Evolutionary conservation across 1,140 invertebrate genomes (phyloP), one percentile per base, ranked within the genome.

Genomic region (Chelonus insularis): DNA sequence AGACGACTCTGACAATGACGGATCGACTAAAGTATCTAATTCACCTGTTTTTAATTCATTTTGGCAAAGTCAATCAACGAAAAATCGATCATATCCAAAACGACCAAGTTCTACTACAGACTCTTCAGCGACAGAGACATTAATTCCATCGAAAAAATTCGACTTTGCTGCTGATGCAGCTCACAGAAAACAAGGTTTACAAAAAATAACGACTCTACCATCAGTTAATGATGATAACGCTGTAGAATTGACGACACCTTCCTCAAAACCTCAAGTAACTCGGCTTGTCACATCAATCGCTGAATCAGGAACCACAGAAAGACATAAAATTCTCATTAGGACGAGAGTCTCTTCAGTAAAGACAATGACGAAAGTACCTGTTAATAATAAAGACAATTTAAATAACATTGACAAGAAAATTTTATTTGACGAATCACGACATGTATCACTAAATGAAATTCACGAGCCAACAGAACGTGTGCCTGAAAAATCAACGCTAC

Each of bases 261-360:
- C 71, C 1, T 56, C 67, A 0, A 77, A 79, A 21, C 74, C 80
- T n/a, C 67, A 68, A 12, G 68, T 82, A 0, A 83, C 82, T 1
- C 73, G 79, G 65, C 60, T 83, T n/a, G 74, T 83, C 0, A 83
- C 82, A 1, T 83, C 82, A 0, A 74, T 83, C 1, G 74, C 75
- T 4, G 81, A 83, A 59, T 83, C 82, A 3, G 80, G 69, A 0
- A 81, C 79, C 1, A 83, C 82, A 0, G 82, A 83, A 55, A 69
- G 81, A 54, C 81, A 82, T 50, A 82, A 68, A 61, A 83, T 83
- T 51, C 64, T 77, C 0, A 78, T 82, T 23, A 76, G 80, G 58
- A 79, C 76, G 12, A 80, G 80, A 57, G 80, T 79, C 23, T 80
- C 78, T 0, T 79, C 77, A 6, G 50, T 75, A 7, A 76, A 76